Percentiles rank a stretch among this genome's conserved stretches.
phyloP scores from a whole-genome alignment of 1,140 invertebrate genomes.

The Pachypeltis micranthus region DNA sequence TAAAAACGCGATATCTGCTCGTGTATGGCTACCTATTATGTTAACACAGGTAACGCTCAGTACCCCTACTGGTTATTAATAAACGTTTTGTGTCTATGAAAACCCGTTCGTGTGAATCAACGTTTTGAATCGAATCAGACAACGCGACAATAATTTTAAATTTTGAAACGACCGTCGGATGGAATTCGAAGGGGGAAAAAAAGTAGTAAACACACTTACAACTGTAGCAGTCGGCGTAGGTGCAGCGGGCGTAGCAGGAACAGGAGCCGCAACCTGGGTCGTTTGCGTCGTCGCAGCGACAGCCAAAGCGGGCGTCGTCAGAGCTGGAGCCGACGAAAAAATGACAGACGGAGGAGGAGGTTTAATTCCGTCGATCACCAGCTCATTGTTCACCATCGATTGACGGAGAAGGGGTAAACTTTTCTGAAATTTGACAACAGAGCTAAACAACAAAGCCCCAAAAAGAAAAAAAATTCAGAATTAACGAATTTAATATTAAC shows the following conservation, averaged over 20 bases:
- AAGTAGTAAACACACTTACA: neutral
- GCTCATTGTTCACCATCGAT: constrained; percentile 77
- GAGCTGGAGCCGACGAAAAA: constrained; percentile 19
- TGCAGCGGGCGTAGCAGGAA: too few relatives aligned
- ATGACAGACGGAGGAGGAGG: constrained; percentile 51
- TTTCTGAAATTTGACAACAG: constrained; percentile 52
- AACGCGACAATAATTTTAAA: too few relatives aligned
- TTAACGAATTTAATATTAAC: neutral
- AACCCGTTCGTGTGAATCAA: too few relatives aligned
- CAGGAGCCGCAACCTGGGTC: neutral
- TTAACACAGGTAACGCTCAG: too few relatives aligned
- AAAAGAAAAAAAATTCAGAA: neutral
- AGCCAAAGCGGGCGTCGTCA: too few relatives aligned
- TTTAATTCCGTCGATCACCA: constrained; percentile 89
- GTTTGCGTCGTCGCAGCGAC: constrained; percentile 15
- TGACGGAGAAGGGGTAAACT: constrained; percentile 85
- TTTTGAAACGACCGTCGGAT: too few relatives aligned
- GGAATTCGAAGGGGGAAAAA: neutral
- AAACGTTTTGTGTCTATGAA: too few relatives aligned
- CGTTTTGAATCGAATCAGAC: too few relatives aligned
- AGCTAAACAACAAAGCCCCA: neutral
- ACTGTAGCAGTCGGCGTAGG: constrained; percentile 13
- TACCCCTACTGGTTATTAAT: too few relatives aligned
- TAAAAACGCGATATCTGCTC: too few relatives aligned
- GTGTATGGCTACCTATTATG: too few relatives aligned